Conservation (phyloP, 2,888 invertebrate species). For the Alloplasta piceator region DNA sequence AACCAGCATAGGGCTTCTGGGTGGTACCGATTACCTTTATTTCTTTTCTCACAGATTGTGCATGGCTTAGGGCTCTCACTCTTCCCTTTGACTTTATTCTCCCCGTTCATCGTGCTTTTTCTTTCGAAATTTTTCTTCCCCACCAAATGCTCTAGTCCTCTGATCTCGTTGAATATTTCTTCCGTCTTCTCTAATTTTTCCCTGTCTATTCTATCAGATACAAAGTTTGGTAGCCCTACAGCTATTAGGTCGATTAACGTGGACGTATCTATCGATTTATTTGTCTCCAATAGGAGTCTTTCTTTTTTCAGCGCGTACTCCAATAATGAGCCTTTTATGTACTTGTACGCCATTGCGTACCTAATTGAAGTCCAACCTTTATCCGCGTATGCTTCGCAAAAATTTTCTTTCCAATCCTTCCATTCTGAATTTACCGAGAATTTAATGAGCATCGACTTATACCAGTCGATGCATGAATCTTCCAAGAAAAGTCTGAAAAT, state of each 20-base stretch:
- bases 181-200: too few species aligned
- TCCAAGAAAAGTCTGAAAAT: slow-evolving; percentile 15
- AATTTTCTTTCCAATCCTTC: slow-evolving; percentile 18
- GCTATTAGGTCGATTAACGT: slow-evolving; percentile 29
- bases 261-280: slow-evolving; percentile 27
- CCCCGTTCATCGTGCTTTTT: slow-evolving; percentile 9
- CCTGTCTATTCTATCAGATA: slow-evolving; percentile 40
- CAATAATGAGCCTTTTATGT: slow-evolving; percentile 14
- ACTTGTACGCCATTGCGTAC: slow-evolving; percentile 24
- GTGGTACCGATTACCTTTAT: slow-evolving; percentile 65
- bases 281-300: slow-evolving; percentile 26
- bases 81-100: slow-evolving; percentile 39
- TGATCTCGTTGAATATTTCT: slow-evolving; percentile 34
- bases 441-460: slow-evolving; percentile 31
- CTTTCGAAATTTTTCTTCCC: slow-evolving; percentile 27
- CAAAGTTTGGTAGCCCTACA: slow-evolving; percentile 15
- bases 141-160: slow-evolving; percentile 25
- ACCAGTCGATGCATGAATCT: slow-evolving; percentile 37
- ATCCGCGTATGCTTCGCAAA: slow-evolving; percentile 29
- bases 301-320: slow-evolving; percentile 38
- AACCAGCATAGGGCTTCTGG: slow-evolving; percentile 65
- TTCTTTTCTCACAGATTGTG: slow-evolving; percentile 48
- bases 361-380: slow-evolving; percentile 21
- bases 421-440: slow-evolving; percentile 28
- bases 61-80: slow-evolving; percentile 47